These are phyloP conservation scores for Hydropsyche betteni DNA, from an alignment of 2,888 invertebrate genomes.

Conservation along the genomic window DNA sequence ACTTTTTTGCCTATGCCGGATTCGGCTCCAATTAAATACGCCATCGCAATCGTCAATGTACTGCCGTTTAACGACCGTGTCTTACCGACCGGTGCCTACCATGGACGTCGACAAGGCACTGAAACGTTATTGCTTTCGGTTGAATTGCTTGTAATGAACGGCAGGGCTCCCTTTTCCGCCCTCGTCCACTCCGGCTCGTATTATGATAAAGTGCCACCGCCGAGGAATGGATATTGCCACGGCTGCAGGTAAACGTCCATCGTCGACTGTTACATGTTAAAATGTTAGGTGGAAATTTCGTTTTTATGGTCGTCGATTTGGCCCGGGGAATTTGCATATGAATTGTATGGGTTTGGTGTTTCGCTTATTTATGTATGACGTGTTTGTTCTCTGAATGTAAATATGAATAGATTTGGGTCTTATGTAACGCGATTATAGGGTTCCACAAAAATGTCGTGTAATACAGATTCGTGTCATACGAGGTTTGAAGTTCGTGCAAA, in stretches of 20 bases:
- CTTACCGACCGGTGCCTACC: background rate
- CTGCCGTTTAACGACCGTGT: constrained; percentile 22
- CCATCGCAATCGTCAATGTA: background rate
- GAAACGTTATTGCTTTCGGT: background rate
- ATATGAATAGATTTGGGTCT: too few species aligned
- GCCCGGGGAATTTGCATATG: too few species aligned
- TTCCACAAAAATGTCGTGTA: too few species aligned
- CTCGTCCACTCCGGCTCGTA: constrained; percentile 1
- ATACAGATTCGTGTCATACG: too few species aligned
- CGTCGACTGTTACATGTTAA: background rate
- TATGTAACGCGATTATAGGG: too few species aligned
- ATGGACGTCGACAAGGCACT: background rate
- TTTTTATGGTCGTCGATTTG: too few species aligned
- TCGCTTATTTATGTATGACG: too few species aligned
- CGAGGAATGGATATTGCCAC: constrained; percentile 36
- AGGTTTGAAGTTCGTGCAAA: too few species aligned
- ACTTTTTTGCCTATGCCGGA: background rate
- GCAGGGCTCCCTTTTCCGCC: constrained; percentile 3
- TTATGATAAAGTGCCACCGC: constrained; percentile 27
- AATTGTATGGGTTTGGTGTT: too few species aligned
- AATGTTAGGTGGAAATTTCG: too few species aligned
- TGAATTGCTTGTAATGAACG: constrained; percentile 17
- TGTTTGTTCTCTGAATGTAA: too few species aligned
- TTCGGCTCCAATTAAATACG: constrained; percentile 21
- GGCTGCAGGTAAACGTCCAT: constrained; percentile 30